These are phyloP conservation scores for Mionectes olivaceus DNA, from an alignment of 2,797 vertebrate species.

Conservation along the genomic window DNA sequence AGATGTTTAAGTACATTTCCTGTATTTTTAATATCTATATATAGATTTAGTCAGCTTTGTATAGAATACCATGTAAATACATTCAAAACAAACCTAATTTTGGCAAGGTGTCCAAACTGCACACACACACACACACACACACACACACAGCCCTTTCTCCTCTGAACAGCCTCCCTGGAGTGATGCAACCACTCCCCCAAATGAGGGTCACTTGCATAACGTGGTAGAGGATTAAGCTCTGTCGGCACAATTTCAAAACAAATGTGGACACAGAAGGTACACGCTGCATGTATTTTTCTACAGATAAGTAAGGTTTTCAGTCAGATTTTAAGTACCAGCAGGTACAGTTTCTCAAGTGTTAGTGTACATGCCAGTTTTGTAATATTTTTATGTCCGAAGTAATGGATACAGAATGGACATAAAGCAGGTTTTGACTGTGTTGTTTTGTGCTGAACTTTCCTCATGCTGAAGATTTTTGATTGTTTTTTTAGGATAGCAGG, in stretches of 20 bases:
- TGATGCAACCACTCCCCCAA: not conserved
- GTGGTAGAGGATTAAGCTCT: not conserved
- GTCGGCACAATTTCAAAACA: not conserved
- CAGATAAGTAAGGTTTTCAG: not conserved
- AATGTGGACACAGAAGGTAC: not conserved
- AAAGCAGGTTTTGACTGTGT: not conserved
- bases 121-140: not conserved
- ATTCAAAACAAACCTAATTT: conserved; percentile 13
- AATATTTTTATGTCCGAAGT: not conserved
- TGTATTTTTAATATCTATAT: not conserved
- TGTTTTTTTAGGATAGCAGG: not conserved
- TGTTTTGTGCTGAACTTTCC: not conserved
- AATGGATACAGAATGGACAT: not conserved
- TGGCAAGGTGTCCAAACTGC: not conserved
- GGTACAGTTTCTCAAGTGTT: not conserved
- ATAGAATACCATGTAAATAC: conserved; percentile 45
- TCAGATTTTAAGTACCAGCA: not conserved
- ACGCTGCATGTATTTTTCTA: not conserved
- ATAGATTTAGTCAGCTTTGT: not conserved
- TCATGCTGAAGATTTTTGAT: not conserved
- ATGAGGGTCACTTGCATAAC: conserved; percentile 1
- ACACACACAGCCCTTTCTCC: not conserved
- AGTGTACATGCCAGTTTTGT: not conserved
- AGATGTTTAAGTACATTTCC: conserved; percentile 17
- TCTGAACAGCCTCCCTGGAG: not conserved